phyloP scores from a whole-genome alignment of 1,140 invertebrate species.

The Rhagoletis pomonella region DNA sequence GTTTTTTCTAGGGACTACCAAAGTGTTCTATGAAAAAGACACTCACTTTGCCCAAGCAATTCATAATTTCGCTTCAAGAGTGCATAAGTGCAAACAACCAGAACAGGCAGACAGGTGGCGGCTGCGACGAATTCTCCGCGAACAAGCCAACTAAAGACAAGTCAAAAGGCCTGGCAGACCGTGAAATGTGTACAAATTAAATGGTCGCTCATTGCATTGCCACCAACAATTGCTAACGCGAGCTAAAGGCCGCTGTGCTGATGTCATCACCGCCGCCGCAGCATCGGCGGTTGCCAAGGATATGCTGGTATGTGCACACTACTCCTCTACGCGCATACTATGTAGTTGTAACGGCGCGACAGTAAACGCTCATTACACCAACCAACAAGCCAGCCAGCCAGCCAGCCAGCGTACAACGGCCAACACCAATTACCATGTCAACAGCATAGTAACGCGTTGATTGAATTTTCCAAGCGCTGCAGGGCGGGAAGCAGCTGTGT shows the following conservation, averaged over 20 bases:
- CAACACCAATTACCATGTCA: slow-evolving; percentile 46
- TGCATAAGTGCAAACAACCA: slow-evolving; percentile 19
- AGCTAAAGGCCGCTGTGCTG: background rate
- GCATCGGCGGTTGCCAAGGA: slow-evolving; percentile 12
- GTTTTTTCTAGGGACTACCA: too few species aligned
- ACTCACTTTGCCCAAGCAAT: background rate
- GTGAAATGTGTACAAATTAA: slow-evolving; percentile 51
- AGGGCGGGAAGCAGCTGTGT: background rate
- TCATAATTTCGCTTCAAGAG: slow-evolving; percentile 9
- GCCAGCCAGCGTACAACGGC: background rate
- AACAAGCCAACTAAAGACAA: slow-evolving; percentile 30
- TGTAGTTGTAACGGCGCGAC: background rate
- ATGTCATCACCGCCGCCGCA: background rate
- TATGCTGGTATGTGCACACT: background rate
- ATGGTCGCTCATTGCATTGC: slow-evolving; percentile 44
- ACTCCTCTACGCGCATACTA: background rate
- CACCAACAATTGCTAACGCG: background rate
- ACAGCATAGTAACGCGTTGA: slow-evolving; percentile 49
- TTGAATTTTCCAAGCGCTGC: slow-evolving; percentile 31
- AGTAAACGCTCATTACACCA: background rate
- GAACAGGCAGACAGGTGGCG: slow-evolving; percentile 37
- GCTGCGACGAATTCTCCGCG: background rate
- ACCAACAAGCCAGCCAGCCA: background rate
- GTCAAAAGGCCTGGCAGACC: slow-evolving; percentile 36
- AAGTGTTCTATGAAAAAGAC: too few species aligned